These are phyloP conservation scores for Arvicanthis niloticus DNA, from an alignment of 2,113 vertebrate species.

Conservation along the genomic window DNA sequence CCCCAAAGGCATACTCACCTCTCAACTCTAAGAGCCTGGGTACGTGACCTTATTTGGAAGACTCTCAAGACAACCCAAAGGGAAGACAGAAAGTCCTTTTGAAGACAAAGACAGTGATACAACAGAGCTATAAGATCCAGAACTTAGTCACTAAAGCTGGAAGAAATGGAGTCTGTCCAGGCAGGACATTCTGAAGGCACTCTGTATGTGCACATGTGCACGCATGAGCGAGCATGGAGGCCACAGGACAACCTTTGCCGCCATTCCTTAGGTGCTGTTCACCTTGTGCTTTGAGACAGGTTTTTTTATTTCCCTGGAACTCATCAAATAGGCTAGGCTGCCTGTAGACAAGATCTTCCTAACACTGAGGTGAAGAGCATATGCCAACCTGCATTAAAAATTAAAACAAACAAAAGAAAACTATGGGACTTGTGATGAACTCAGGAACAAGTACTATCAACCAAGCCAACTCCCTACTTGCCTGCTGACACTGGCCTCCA, in stretches of 20 bases:
- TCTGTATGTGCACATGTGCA: too few species aligned
- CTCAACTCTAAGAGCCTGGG: neutral
- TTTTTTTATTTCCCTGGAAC: neutral
- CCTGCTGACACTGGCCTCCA: neutral
- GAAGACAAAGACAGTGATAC: neutral
- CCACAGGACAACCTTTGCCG: neutral
- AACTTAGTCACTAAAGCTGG: neutral
- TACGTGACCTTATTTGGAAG: constrained; percentile 5
- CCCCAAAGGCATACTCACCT: too few species aligned
- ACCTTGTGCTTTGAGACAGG: neutral
- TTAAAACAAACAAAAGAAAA: too few species aligned
- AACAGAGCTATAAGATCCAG: neutral
- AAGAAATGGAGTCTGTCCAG: neutral
- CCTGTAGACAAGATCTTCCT: neutral
- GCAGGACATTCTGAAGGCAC: neutral
- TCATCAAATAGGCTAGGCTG: neutral
- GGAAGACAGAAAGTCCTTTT: neutral
- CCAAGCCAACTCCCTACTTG: neutral
- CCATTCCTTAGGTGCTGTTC: neutral
- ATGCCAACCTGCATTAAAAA: too few species aligned
- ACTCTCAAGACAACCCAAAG: neutral
- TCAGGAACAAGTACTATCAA: neutral
- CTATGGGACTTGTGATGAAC: neutral
- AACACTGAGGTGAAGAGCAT: neutral
- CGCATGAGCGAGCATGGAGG: too few species aligned